Evolutionary conservation across 2,888 invertebrate species (phyloP), one percentile per base, ranked within the genome.

Genomic region (Agriotes lineatus): DNA sequence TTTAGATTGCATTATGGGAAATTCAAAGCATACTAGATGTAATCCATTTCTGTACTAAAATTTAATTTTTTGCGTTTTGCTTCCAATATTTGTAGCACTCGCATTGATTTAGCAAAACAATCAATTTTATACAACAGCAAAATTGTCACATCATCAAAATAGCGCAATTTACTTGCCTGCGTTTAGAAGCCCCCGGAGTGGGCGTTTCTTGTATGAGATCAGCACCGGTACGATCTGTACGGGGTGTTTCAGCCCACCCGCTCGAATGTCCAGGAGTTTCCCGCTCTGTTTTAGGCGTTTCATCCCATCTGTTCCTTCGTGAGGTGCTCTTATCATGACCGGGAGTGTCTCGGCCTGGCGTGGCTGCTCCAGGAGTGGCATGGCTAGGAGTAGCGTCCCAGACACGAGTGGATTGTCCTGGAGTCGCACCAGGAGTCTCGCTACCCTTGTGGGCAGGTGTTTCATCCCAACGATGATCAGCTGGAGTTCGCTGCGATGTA

Each of bases 161-260:
- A n/a, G n/a, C n/a, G n/a, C n/a, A n/a, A n/a, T n/a, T n/a, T n/a
- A 25, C 25, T 1, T 69, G 83, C 72, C 97, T 90, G 0, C 99
- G 89, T 84, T 99, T 99, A 59, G 96, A 96, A 0, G 95, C 93
- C 30, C 96, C 95, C 0, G 97, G 97, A 0, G 97, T 97, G 0
- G 97, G 96, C 0, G 96, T 96, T 84, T 97, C 97, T 79, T 96
- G 92, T 59, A 84, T 85, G 16, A 85, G 75, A 75, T 85, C 85
- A 1, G 82, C 91, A 0, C 90, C 89, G 2, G 92, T 91, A 62
- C 98, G 90, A 82, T 98, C 97, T 0, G 97, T 96, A 70, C 96
- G 92, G 0, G 99, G 99, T 0, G 99, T 99, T 85, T 99, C 99
- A 12, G 99, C 99, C 99, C 99, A 99, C 0, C 99, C 99, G 73